A percentile compares a stretch with the other conserved stretches of the same genome.
phyloP scores from a whole-genome alignment of 2,797 vertebrate species.

The Cyclura pinguis region DNA sequence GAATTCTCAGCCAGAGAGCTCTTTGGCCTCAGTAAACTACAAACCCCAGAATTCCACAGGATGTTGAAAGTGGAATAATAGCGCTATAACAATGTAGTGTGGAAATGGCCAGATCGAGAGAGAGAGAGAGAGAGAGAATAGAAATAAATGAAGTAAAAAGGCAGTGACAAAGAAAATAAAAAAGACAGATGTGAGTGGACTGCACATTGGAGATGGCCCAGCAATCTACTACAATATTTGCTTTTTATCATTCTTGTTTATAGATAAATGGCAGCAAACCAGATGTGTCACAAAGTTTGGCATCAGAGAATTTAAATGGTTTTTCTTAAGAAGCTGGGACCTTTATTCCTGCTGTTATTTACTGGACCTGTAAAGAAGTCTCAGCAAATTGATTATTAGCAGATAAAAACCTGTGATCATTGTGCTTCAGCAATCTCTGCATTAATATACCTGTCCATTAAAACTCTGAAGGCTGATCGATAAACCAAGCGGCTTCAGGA shows the following conservation, averaged over 20 bases:
- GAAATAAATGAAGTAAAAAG: neutral
- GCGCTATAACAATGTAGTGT: no score
- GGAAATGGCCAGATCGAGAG: neutral
- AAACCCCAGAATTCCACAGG: no score
- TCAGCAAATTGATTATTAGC: neutral
- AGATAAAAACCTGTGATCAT: conserved; percentile 13
- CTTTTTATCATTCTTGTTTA: neutral
- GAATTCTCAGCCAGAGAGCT: no score
- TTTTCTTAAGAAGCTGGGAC: neutral
- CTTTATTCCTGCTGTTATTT: conserved; percentile 14
- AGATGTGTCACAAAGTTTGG: conserved; percentile 10
- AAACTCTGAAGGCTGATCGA: neutral
- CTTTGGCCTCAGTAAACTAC: no score
- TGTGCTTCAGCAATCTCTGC: neutral
- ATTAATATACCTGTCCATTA: neutral
- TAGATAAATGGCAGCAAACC: conserved; percentile 38
- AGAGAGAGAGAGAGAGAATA: neutral
- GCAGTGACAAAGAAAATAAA: neutral
- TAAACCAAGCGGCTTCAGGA: neutral
- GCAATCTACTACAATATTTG: conserved; percentile 22
- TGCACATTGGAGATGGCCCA: neutral
- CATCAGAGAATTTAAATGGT: neutral
- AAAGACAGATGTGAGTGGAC: neutral
- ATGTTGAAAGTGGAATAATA: no score
- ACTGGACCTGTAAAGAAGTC: conserved; percentile 19